phyloP scores from a whole-genome alignment of 2,113 vertebrate genomes.

The Aphyosemion australe region DNA sequence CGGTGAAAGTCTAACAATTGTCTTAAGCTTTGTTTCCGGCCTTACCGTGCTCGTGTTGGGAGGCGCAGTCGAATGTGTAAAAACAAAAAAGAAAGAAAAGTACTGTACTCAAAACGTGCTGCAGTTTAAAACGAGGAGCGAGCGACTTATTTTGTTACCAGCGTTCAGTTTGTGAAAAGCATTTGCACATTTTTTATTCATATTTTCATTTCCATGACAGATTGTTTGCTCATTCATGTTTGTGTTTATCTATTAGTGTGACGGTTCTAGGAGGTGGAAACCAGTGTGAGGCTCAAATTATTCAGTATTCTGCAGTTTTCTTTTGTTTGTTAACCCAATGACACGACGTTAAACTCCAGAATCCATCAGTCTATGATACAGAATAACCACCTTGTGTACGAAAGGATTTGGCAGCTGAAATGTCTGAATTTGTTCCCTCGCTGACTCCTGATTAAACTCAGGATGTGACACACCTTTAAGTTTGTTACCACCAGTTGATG shows the following conservation, averaged over 20 bases:
- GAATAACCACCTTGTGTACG: background rate
- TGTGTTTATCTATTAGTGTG: constrained; percentile 26
- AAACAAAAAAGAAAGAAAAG: constrained; percentile 10
- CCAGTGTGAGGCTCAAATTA: background rate
- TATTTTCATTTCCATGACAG: background rate
- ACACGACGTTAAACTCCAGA: constrained; percentile 1
- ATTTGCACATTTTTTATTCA: constrained; percentile 58
- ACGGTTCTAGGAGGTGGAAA: constrained; percentile 6
- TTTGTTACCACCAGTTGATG: constrained; percentile 60
- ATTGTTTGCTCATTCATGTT: constrained; percentile 12
- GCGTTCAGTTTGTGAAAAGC: constrained; percentile 34
- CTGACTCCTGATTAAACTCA: constrained; percentile 9
- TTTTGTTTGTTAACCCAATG: constrained; percentile 13
- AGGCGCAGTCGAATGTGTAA: constrained; percentile 37
- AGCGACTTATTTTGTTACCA: constrained; percentile 5
- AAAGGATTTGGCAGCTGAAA: background rate
- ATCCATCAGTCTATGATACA: background rate
- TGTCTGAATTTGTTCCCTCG: constrained; percentile 19
- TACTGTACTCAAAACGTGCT: constrained; percentile 47
- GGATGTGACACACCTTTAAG: constrained; percentile 43
- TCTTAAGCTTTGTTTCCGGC: constrained; percentile 49
- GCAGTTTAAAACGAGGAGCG: constrained; percentile 10
- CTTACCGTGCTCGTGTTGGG: constrained; percentile 34
- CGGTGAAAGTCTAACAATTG: constrained; percentile 17
- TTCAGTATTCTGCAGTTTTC: constrained; percentile 21